These are phyloP conservation scores for Eubasilissa regina DNA, from an alignment of 1,140 invertebrate genomes.

Conservation along the genomic window DNA sequence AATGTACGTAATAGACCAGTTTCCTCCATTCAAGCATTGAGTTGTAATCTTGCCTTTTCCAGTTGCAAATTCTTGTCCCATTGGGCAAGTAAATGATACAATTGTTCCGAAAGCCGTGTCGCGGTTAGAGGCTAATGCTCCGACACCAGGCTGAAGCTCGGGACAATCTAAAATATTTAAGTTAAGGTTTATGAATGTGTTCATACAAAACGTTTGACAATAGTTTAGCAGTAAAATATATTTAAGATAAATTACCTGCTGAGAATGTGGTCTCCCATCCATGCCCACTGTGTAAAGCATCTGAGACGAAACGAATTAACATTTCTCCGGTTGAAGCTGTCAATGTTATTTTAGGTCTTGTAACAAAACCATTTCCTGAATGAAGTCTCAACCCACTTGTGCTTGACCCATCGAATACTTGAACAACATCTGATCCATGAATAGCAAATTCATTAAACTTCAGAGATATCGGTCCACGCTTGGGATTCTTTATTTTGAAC, in stretches of 20 bases:
- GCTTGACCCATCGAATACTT: constrained; percentile 91
- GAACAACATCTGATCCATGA: constrained; percentile 88
- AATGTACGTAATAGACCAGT: constrained; percentile 94
- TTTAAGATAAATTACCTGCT: constrained; percentile 76
- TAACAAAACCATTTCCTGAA: constrained; percentile 90
- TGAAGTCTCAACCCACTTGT: constrained; percentile 89
- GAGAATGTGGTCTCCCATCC: constrained; percentile 95
- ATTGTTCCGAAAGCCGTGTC: constrained; percentile 94
- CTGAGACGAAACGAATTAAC: constrained; percentile 89
- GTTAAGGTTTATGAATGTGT: background rate
- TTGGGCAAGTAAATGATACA: constrained; percentile 92
- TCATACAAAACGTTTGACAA: background rate
- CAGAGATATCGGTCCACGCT: constrained; percentile 86
- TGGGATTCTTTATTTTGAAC: constrained; percentile 89
- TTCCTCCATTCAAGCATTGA: constrained; percentile 90
- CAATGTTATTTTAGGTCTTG: constrained; percentile 89
- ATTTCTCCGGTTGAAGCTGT: constrained; percentile 95
- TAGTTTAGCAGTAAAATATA: constrained; percentile 11
- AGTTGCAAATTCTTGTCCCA: constrained; percentile 95
- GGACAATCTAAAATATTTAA: constrained; percentile 85
- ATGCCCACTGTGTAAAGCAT: constrained; percentile 86
- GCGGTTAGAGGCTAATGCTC: constrained; percentile 90
- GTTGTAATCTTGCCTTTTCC: constrained; percentile 88
- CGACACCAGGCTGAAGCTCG: constrained; percentile 84
- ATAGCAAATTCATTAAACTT: constrained; percentile 91